phyloP scores from a whole-genome alignment of 2,113 vertebrate genomes.

The Archocentrus centrarchus region DNA sequence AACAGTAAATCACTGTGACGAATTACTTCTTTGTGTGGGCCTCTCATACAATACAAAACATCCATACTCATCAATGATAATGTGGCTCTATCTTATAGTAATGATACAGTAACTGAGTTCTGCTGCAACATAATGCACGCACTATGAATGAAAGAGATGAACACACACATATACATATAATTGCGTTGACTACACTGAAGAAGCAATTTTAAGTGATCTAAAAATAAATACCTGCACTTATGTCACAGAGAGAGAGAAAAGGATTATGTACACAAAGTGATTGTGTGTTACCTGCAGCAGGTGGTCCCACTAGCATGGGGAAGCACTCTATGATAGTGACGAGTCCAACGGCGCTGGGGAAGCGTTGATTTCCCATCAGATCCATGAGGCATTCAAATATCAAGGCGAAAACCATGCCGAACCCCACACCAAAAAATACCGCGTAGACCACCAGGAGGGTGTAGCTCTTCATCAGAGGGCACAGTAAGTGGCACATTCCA shows the following conservation, averaged over 20 bases:
- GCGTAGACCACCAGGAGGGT: constrained; percentile 72
- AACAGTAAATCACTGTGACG: constrained; percentile 67
- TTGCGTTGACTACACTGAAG: neutral
- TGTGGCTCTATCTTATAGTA: constrained; percentile 62
- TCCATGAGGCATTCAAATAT: constrained; percentile 88
- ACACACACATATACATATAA: neutral
- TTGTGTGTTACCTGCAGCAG: constrained; percentile 78
- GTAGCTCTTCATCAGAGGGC: constrained; percentile 80
- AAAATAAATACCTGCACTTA: constrained; percentile 8
- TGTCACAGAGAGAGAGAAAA: neutral
- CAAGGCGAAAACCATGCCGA: constrained; percentile 85
- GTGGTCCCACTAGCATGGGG: constrained; percentile 84
- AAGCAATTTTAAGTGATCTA: neutral
- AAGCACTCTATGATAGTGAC: constrained; percentile 86
- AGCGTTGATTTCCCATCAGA: constrained; percentile 81
- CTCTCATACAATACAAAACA: constrained; percentile 12
- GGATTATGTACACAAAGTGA: neutral
- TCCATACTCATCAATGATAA: constrained; percentile 58
- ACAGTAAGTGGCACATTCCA: constrained; percentile 83
- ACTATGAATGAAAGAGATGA: constrained; percentile 1
- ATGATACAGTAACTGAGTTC: constrained; percentile 58
- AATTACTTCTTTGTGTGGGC: constrained; percentile 65
- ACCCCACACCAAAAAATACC: constrained; percentile 80
- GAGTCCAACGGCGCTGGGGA: constrained; percentile 83
- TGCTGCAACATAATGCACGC: constrained; percentile 11